Base-by-base conservation (phyloP, 1,140 invertebrate genomes). In the Hylaeus volcanicus region DNA sequence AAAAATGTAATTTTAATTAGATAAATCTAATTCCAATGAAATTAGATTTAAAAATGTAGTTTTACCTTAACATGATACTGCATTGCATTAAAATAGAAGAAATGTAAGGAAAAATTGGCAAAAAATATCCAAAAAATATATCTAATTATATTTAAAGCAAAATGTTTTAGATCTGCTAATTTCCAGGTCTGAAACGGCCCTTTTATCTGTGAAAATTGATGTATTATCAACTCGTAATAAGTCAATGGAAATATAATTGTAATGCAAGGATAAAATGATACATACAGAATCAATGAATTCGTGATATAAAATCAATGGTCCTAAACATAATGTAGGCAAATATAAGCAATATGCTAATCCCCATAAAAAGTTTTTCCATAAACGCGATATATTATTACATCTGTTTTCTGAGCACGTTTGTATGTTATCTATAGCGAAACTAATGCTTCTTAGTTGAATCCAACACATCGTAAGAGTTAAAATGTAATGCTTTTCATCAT, bases 331-430 rank as follows among this genome's bases (percentile, higher is more conserved):
- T 11, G 96, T 94, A 45, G 97, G 97, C 60, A 98, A 94, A 91
- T 98, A 98, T 81, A 98, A 95, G 79, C 95, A 95, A 89, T 98
- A 98, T 51, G 95, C 94, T 39, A 96, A 87, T 81, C 94, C 94
- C 43, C 95, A 86, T 5, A 93, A 55, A 65, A 94, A 91, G 74
- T 93, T 87, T 26, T 88, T 80, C 5, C 90, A 88, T 78, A 89
- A 90, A 41, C 11, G 15, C 1, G 56, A 15, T 14, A 61, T 56
- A 6, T 70, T 5, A n/a, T 73, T 2, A 43, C 5, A 56, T 26
- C 78, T 15, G 15, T 58, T 66, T 26, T 61, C 84, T 88, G n/a
- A 79, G 39, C 90, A 88, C 41, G 79, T 81, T 39, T 84, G 74
- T 56, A 91, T 93, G 48, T 84, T 91, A 74, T 95, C 94, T 58